These are phyloP conservation scores for Limnephilus lunatus DNA, from an alignment of 2,888 invertebrate species.

Conservation along the genomic window DNA sequence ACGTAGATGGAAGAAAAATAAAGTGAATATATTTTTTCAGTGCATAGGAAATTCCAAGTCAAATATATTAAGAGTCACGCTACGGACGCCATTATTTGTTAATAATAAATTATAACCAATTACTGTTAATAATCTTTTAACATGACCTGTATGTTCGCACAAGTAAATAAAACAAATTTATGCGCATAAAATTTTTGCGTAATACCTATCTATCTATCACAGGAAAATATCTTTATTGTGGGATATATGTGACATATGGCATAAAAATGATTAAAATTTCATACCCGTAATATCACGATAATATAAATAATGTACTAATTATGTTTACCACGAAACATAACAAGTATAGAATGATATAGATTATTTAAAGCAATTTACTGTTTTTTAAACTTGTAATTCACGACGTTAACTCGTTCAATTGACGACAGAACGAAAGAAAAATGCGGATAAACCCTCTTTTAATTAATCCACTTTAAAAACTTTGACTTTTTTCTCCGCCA, in stretches of 20 bases:
- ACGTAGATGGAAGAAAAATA: no score
- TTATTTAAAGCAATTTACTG: not conserved
- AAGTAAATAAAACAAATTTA: not conserved
- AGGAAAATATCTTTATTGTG: not conserved
- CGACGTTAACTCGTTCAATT: conserved; percentile 7
- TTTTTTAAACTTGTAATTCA: not conserved
- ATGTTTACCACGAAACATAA: not conserved
- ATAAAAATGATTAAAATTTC: no score
- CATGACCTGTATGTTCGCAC: not conserved
- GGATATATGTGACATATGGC: not conserved
- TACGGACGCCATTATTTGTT: not conserved
- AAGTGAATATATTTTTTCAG: no score
- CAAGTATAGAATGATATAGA: not conserved
- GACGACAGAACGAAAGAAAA: conserved; percentile 3
- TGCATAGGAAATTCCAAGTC: no score
- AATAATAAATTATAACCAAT: not conserved
- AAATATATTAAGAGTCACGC: no score
- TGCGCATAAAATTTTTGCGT: not conserved
- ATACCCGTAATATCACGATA: not conserved
- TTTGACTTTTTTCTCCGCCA: not conserved
- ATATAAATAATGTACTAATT: not conserved
- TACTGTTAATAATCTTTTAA: not conserved
- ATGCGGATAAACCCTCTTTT: not conserved
- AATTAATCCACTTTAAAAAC: conserved; percentile 33
- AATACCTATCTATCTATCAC: not conserved